These are phyloP conservation scores for Nemopilema nomurai DNA, from an alignment of 30 jellyfish, hydroid and myxozoan genomes.

Conservation along the genomic window DNA sequence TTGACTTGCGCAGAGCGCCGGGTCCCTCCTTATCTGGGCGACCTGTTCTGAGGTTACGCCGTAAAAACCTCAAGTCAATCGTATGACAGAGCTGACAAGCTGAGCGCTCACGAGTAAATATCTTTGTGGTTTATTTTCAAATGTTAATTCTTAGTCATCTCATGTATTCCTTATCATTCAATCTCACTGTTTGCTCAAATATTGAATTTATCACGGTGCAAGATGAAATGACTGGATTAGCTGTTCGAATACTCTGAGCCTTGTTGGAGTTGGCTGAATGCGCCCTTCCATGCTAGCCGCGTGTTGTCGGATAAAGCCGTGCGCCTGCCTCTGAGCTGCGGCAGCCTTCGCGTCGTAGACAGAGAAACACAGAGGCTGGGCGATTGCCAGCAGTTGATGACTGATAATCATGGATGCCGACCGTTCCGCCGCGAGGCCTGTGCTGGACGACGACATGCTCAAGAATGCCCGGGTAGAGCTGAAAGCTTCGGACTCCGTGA, in stretches of 20 bases:
- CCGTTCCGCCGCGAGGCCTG: slow-evolving; percentile 7
- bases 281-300: background rate
- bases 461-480: slow-evolving; percentile 1
- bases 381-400: background rate
- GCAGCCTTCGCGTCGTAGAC: background rate
- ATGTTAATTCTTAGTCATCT: slow-evolving; percentile 17
- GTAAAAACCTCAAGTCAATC: slow-evolving; percentile 58
- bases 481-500: background rate
- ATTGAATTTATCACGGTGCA: slow-evolving; percentile 12
- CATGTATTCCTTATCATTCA: slow-evolving; percentile 12
- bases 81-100: slow-evolving; percentile 23
- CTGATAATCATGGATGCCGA: slow-evolving; percentile 13
- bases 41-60: slow-evolving; percentile 27
- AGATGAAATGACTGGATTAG: slow-evolving; percentile 21
- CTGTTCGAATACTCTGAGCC: background rate
- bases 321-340: background rate
- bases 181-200: slow-evolving; percentile 19
- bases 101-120: slow-evolving; percentile 21
- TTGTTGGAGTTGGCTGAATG: background rate
- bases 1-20: background rate
- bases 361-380: background rate
- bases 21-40: slow-evolving; percentile 24
- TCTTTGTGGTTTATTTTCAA: slow-evolving; percentile 42
- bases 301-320: background rate
- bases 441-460: slow-evolving; percentile 23